phyloP scores from a whole-genome alignment of 2,113 vertebrate genomes.

The Leucoraja erinaceus region DNA sequence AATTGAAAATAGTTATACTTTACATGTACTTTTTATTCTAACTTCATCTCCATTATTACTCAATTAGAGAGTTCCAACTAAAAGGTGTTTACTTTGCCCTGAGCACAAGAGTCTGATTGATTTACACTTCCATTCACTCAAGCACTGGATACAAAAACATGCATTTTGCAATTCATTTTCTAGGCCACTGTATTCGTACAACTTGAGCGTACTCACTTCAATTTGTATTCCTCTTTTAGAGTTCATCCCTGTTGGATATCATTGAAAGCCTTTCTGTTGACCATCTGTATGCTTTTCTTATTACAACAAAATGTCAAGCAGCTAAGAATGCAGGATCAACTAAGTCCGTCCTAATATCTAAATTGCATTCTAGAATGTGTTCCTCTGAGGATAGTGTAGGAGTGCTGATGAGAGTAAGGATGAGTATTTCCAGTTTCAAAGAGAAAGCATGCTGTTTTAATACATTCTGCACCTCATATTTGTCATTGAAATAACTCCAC shows the following conservation, averaged over 20 bases:
- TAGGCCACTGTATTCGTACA: not conserved
- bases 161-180: too few relatives aligned
- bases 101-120: too few relatives aligned
- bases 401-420: not conserved
- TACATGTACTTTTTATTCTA: not conserved
- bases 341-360: not conserved
- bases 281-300: not conserved
- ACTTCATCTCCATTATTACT: not conserved
- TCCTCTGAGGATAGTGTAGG: not conserved
- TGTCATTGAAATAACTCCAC: not conserved
- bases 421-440: not conserved
- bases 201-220: not conserved
- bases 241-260: conserved; percentile 8
- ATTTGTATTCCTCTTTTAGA: not conserved
- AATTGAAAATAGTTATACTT: not conserved
- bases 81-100: too few relatives aligned
- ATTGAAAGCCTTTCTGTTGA: not conserved
- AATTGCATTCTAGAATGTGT: not conserved
- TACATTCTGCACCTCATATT: not conserved
- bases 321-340: not conserved
- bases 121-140: too few relatives aligned
- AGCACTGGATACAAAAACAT: too few relatives aligned
- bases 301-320: not conserved
- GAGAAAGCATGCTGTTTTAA: not conserved
- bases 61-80: not conserved